Base-by-base conservation (phyloP, 2,113 vertebrate species). In the Sisor rabdophorus region DNA sequence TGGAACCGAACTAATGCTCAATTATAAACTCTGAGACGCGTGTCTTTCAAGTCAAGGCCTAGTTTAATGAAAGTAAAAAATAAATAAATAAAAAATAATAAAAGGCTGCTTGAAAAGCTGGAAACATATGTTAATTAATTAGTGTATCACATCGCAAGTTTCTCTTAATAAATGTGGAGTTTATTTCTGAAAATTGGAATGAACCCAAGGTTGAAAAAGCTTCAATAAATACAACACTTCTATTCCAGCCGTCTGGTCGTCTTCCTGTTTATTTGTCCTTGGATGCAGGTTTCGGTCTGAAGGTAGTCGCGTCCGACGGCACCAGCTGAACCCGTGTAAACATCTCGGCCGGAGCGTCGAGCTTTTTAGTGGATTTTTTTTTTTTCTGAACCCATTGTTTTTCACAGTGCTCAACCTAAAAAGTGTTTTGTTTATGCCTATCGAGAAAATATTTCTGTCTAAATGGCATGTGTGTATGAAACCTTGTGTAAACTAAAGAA, bases 261-360 rank as follows among this genome's bases (percentile, higher is more conserved):
- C 91, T 87, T 90, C 89, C 88, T 91, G 91, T 94, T 94, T 93
- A 87, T 92, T 93, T 92, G 90, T 86, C 86, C 87, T 88, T 72
- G 84, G 82, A 85, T 77, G 90, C 90, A 90, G 86, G 91, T 89
- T 54, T 83, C 75, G 60, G 1, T 67, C 47, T 12, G 87, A 89
- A 74, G 88, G 86, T 87, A 86, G 85, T 86, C 3, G 4, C 1
- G 5, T 88, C 90, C 80, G 75, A 85, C 85, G 84, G 85, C 89
- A 92, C 82, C 76, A 80, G 89, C 85, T 82, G 54, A 86, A 82
- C 79, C 82, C 79, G 75, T 89, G 83, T 89, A 84, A 86, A 89
- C 81, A 92, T 79, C 68, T 82, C 79, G 54, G 53, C 80, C 84
- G 76, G 84, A 84, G 80, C 78, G 86, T 75, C 85, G 24, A 77